Evolutionary conservation across 2,113 vertebrate species (phyloP), one percentile per base, ranked within the genome.

Genomic region (Semicossyphus pulcher): DNA sequence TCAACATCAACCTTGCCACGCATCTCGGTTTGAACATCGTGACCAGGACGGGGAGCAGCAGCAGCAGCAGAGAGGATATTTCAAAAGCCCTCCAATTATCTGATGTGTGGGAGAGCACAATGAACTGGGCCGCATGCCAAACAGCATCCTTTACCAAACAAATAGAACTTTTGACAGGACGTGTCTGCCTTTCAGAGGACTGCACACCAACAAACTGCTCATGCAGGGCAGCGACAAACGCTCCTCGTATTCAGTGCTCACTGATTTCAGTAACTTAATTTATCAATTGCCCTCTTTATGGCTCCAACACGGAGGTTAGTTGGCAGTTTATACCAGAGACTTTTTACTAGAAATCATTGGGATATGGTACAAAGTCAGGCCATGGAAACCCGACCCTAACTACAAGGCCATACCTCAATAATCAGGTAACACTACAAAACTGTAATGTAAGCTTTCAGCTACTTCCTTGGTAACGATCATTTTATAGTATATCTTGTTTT

Each of bases 81-180:
- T 91, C 81, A 90, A 85, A 91, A 82, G 73, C 74, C 72, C 32
- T 74, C 87, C 82, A 92, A 93, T 93, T 93, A 93, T 77, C 65
- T 8, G 36, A 83, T 54, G 72, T 70, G 89, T 88, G 84, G 92
- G 89, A 90, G 92, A 82, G 53, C 42, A 34, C 56, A 42, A 54
- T 36, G 72, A 59, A 34, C 57, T 12, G 37, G 77, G 76, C 82
- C n/a, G 18, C 28, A 2, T 4, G 66, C 86, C 89, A 72, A 76
- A 78, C 39, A 10, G 77, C 77, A 81, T 82, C 76, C 62, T 86
- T 83, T 70, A 81, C 78, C 65, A 48, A 83, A 84, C 74, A 78
- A 80, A 84, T 72, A 51, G 54, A 80, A 74, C 64, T 34, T 60
- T 20, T 75, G 81, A 87, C 83, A 61, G 62, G 67, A 78, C 21